A percentile compares a stretch with the other conserved stretches of the same genome.
These are phyloP conservation scores for Blastobasis lacticolella DNA, from an alignment of 2,888 invertebrate genomes.

Conservation along the genomic window DNA sequence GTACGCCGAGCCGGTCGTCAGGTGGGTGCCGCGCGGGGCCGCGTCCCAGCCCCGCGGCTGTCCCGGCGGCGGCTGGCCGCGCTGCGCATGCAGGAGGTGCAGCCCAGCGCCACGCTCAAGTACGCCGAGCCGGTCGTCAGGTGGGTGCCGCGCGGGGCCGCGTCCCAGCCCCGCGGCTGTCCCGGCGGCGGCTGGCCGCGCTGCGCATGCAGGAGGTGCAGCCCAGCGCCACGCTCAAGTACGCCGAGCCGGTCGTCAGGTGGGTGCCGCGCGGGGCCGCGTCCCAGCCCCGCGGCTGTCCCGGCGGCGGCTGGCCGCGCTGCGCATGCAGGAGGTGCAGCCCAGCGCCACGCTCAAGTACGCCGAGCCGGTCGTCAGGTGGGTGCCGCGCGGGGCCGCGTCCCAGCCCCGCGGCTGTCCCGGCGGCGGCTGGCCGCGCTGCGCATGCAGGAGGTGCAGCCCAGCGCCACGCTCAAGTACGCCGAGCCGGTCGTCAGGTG, in stretches of 20 bases:
- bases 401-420: slow-evolving; percentile 77
- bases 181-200: slow-evolving; percentile 83
- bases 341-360: slow-evolving; percentile 84
- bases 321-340: slow-evolving; percentile 85
- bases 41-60: too few relatives aligned
- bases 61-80: slow-evolving; percentile 85
- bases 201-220: slow-evolving; percentile 86
- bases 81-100: slow-evolving; percentile 85
- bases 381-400: too few relatives aligned
- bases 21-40: slow-evolving; percentile 64
- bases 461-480: slow-evolving; percentile 82
- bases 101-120: slow-evolving; percentile 83
- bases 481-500: slow-evolving; percentile 81
- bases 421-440: slow-evolving; percentile 84
- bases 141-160: slow-evolving; percentile 58
- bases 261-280: too few relatives aligned
- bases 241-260: slow-evolving; percentile 81
- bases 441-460: slow-evolving; percentile 86
- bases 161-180: too few relatives aligned
- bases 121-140: slow-evolving; percentile 80
- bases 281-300: slow-evolving; percentile 76
- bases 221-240: slow-evolving; percentile 83
- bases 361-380: slow-evolving; percentile 81
- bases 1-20: slow-evolving; percentile 80
- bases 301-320: slow-evolving; percentile 83